Evolutionary conservation across 2,113 vertebrate genomes (phyloP).

Genomic region (cattle (Bos taurus)): DNA sequence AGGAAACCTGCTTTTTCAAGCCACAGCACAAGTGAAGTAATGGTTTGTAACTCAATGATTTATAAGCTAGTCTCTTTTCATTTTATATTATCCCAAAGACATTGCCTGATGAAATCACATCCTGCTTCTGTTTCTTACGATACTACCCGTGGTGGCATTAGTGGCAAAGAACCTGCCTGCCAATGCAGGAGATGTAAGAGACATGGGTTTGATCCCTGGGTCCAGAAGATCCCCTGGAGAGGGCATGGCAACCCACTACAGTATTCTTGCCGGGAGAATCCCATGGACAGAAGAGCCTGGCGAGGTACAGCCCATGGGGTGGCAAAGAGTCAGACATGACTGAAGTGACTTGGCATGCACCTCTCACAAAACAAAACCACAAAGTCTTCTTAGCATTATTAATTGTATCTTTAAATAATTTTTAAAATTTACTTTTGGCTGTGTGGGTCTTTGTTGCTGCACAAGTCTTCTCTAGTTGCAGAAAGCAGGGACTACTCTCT

Average conservation of each 20-base stretch:
- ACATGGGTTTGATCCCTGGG: not conserved
- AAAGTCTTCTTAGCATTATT: not conserved
- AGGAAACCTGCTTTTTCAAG: not conserved
- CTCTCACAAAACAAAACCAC: not conserved
- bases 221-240: not conserved
- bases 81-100: not conserved
- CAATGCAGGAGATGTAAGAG: not conserved
- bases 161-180: not conserved
- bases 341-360: not conserved
- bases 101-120: not conserved
- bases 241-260: not conserved
- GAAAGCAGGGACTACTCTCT: not conserved
- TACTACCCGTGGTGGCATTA: not conserved
- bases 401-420: not conserved
- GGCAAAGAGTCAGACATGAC: not conserved
- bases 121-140: not conserved
- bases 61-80: not conserved
- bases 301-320: not conserved
- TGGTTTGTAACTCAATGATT: not conserved
- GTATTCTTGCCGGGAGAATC: not conserved
- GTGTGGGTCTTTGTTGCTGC: not conserved
- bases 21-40: not conserved
- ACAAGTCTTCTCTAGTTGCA: not conserved
- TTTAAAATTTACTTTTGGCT: not conserved
- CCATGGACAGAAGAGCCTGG: not conserved